Evolutionary conservation across 2,113 vertebrate genomes (phyloP).

Genomic region (Sclerurus mexicanus): DNA sequence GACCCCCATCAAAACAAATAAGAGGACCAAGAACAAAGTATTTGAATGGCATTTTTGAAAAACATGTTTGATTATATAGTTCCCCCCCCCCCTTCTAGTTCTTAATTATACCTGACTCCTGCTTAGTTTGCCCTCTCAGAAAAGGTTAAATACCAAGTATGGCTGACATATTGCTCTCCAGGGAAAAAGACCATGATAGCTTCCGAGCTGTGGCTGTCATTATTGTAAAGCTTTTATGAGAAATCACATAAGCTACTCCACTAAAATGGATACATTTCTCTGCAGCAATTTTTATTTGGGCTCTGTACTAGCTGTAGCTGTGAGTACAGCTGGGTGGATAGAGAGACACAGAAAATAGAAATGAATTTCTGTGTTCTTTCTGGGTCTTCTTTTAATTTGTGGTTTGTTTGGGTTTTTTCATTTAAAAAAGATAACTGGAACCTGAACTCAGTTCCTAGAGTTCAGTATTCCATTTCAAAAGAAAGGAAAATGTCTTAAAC

Average conservation of each 20-base stretch:
- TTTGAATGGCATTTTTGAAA: background rate
- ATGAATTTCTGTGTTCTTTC: background rate
- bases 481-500: slow-evolving; percentile 1
- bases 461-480: background rate
- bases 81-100: background rate
- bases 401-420: background rate
- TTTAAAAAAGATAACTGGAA: background rate
- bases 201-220: background rate
- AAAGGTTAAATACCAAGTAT: slow-evolving; percentile 28
- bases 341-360: background rate
- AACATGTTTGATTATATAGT: background rate
- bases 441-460: background rate
- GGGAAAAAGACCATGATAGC: background rate
- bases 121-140: background rate
- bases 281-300: background rate
- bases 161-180: background rate
- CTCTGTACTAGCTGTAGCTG: background rate
- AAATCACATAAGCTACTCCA: background rate
- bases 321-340: background rate
- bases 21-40: background rate
- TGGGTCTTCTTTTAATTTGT: background rate
- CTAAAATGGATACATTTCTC: slow-evolving; percentile 14
- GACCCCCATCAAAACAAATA: background rate
- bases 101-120: slow-evolving; percentile 11
- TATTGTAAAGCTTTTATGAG: slow-evolving; percentile 45